Conservation (phyloP, 2,797 vertebrate genomes). For the Falco novaeseelandiae region DNA sequence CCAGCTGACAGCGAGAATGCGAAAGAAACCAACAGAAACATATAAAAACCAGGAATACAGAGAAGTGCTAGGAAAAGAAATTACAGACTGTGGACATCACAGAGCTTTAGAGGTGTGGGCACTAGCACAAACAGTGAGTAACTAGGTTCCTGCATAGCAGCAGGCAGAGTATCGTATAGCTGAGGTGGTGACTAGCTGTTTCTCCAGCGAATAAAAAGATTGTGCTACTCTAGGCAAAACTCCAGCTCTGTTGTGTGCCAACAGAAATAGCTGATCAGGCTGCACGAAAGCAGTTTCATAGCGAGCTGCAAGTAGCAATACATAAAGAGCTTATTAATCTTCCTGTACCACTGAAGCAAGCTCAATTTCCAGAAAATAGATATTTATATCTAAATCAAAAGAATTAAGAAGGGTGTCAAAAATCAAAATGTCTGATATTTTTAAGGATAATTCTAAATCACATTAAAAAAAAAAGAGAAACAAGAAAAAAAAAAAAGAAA, state of each 20-base stretch:
- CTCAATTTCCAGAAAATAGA: not conserved
- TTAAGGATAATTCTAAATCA: not conserved
- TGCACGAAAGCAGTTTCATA: conserved; percentile 14
- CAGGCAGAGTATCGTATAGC: conserved; percentile 33
- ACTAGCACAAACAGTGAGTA: not conserved
- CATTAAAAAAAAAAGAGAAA: not conserved
- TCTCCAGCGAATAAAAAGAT: conserved; percentile 23
- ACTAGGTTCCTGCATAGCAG: not conserved
- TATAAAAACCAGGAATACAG: not conserved
- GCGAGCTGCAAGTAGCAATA: not conserved
- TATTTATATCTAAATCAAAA: not conserved
- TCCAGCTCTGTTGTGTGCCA: conserved; percentile 52
- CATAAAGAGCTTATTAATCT: not conserved
- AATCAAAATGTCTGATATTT: not conserved
- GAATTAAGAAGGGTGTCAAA: not conserved
- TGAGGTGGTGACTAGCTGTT: conserved; percentile 31
- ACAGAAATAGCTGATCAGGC: conserved; percentile 49
- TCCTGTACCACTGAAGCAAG: not conserved
- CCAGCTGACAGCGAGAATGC: not conserved
- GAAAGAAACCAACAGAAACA: conserved; percentile 1
- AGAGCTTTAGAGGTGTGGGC: not conserved
- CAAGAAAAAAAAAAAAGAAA: too few species aligned
- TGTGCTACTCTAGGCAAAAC: conserved; percentile 57
- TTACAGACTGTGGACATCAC: not conserved
- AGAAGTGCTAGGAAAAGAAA: not conserved